Base-by-base conservation (phyloP, 2,888 invertebrate genomes). In the Agrochola lota region DNA sequence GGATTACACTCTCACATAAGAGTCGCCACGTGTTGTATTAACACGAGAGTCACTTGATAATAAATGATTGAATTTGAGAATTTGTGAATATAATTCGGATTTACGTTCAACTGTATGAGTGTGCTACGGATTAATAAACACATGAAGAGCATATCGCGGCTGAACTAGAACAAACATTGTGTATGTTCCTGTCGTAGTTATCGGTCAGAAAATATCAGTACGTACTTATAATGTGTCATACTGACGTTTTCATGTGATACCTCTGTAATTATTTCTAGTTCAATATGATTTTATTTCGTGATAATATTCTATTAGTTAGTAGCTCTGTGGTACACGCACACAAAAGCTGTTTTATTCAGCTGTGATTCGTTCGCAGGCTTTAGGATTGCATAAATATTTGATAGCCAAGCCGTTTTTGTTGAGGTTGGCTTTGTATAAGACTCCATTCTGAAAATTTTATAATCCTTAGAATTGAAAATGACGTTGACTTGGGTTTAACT, bases 11-110 rank as follows among this genome's bases (percentile, higher is more conserved):
- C 12, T 49, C 57, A 55, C 40, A 55, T 26, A 17, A 30, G 55
- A 71, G 40, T 68, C n/a, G 0, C 26, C 62, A 46, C 55, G 23
- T 49, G 63, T 73, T 7, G 40, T 43, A 15, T 49, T 30, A 66
- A 69, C 26, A 17, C 1, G 67, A 81, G 30, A 57, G 62, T 71
- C 76, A 63, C 46, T 55, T 59, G 46, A 43, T 20, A 62, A 67
- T 74, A 71, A 63, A 74, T 73, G n/a, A 40, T 77, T 73, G 30
- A 40, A 74, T 83, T 82, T 67, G 57, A 52, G 60, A 43, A 43
- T 76, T 70, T 40, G 72, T 70, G 72, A 69, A 76, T 76, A 60
- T 57, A 11, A 49, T 74, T 63, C 30, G 35, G 35, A 26, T 52
- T 60, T 52, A 62, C 35, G 43, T 49, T 26, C 20, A 26, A 26